These are phyloP conservation scores for Stenodera caucasica DNA, from an alignment of 2,888 invertebrate genomes.

Conservation along the genomic window DNA sequence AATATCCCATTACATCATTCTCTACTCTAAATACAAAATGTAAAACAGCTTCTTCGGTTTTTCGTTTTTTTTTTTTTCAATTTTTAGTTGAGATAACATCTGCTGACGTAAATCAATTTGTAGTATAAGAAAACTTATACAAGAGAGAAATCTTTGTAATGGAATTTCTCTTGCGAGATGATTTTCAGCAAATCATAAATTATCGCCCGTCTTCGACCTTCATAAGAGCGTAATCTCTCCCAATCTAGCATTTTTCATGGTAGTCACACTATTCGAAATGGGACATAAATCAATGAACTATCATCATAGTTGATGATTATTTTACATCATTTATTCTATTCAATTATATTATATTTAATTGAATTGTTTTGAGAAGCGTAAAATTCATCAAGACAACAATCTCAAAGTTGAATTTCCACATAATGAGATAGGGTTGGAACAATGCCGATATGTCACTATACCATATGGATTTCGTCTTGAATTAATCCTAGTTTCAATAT, in stretches of 20 bases:
- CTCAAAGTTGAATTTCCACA: slow-evolving; percentile 17
- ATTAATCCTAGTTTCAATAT: no score
- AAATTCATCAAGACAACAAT: slow-evolving; percentile 37
- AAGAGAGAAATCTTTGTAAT: slow-evolving; percentile 35
- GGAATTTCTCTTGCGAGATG: slow-evolving; percentile 32
- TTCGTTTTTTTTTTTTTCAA: slow-evolving; percentile 21
- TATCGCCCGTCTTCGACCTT: slow-evolving; percentile 13
- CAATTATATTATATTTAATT: slow-evolving; percentile 49
- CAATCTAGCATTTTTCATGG: not conserved
- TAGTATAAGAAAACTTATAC: slow-evolving; percentile 31
- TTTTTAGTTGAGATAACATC: slow-evolving; percentile 24
- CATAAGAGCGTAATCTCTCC: slow-evolving; percentile 1
- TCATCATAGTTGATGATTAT: not conserved
- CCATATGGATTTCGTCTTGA: slow-evolving; percentile 7
- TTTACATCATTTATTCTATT: slow-evolving; percentile 36
- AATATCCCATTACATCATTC: not conserved
- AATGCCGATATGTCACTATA: slow-evolving; percentile 33
- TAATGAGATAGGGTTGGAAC: no score
- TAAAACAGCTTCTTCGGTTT: not conserved
- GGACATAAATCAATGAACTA: not conserved
- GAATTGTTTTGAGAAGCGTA: slow-evolving; percentile 43
- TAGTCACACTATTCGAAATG: not conserved
- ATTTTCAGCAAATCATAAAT: slow-evolving; percentile 32
- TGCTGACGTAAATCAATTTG: slow-evolving; percentile 34
- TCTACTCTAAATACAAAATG: not conserved